Conservation (phyloP, 2,888 invertebrate species). For the Nymphalis c-album region DNA sequence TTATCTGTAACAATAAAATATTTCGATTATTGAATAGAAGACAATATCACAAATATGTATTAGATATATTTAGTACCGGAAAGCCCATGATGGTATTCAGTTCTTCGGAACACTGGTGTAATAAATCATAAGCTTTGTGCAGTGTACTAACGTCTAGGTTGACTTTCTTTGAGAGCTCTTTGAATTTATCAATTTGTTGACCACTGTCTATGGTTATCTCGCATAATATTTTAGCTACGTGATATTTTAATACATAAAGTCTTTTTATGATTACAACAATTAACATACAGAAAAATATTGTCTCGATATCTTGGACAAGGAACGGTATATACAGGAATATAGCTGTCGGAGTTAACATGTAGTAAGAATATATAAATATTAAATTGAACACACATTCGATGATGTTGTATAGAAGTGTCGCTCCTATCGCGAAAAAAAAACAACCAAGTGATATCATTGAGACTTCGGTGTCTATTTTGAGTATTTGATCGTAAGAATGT, state of each 20-base stretch:
- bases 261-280: constrained; percentile 51
- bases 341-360: neutral
- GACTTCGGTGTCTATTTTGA: constrained; percentile 53
- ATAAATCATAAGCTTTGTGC: constrained; percentile 57
- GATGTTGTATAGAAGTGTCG: constrained; percentile 42
- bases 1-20: constrained; percentile 51
- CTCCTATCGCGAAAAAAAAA: constrained; percentile 38
- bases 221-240: constrained; percentile 50
- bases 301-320: constrained; percentile 57
- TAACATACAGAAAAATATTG: constrained; percentile 52
- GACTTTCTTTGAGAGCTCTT: constrained; percentile 52
- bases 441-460: constrained; percentile 31
- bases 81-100: constrained; percentile 24
- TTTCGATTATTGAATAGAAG: neutral
- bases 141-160: constrained; percentile 54
- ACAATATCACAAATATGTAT: neutral
- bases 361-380: neutral
- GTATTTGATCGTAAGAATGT: constrained; percentile 50
- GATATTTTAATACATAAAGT: constrained; percentile 57
- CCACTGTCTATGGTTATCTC: constrained; percentile 23
- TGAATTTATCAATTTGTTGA: constrained; percentile 42
- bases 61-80: constrained; percentile 7
- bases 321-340: constrained; percentile 44
- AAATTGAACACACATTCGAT: constrained; percentile 44
- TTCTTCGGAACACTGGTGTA: constrained; percentile 46